Evolutionary conservation across 2,888 invertebrate genomes (phyloP), one percentile per base, ranked within the genome.

Genomic region (Drosophila stalkeri): DNA sequence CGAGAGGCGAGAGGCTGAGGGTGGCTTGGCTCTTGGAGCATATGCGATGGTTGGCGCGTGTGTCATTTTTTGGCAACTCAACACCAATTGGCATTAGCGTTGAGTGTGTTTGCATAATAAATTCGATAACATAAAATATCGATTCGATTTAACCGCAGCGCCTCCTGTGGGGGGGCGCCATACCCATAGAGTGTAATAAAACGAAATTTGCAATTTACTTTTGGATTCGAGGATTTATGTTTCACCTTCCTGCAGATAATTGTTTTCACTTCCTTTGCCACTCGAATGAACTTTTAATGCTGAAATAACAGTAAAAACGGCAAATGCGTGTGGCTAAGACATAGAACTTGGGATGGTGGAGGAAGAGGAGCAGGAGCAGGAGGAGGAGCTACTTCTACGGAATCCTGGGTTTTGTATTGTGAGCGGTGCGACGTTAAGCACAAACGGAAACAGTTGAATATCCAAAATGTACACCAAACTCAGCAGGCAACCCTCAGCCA

Each of bases 221-320:
- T 83, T 81, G 83, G 72, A 90, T 87, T 77, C 76, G 77, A 85
- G 86, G 88, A 90, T 91, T 90, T 91, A 89, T 91, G 89, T 81
- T 90, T 84, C 82, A 89, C 89, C 89, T 90, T 90, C 90, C 91
- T 91, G 90, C 81, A 88, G 91, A 91, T 90, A 90, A 91, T 90
- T 90, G 90, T 90, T 91, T 91, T 91, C 90, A 82, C 90, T 90
- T 90, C 89, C 89, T 80, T 73, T 75, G 69, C 82, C 75, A 77
- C 79, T 83, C 81, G 73, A 90, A 74, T 80, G 90, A 89, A 89
- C 89, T 91, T 91, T 89, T 91, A 90, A 91, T 91, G 89, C 86
- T 75, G 71, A 81, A 86, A 86, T 90, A 86, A 90, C 89, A 85
- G 83, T 88, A 69, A 88, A 83, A 33, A 55, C 55, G 55, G 55